Evolutionary conservation across 2,888 invertebrate species (phyloP).

Genomic region (Agrilus cyanescens): DNA sequence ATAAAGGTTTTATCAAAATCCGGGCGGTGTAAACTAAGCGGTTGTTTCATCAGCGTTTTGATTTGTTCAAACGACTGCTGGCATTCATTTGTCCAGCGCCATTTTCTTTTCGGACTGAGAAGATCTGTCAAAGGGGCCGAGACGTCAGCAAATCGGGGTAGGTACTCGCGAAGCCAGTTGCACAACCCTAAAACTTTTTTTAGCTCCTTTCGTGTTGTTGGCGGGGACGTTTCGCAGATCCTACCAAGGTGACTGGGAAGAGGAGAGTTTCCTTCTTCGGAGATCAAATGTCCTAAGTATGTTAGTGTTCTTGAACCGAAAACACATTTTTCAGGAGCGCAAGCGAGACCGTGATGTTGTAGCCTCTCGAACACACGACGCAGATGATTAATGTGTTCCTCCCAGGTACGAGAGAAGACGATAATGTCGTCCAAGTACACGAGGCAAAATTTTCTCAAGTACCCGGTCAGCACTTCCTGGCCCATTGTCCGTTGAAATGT

Average conservation of each 20-base stretch:
- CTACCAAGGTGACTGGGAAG: slow-evolving; percentile 8
- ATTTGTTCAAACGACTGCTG: slow-evolving; percentile 9
- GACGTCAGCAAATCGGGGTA: slow-evolving; percentile 14
- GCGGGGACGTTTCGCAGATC: slow-evolving; percentile 1
- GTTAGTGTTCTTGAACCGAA: slow-evolving; percentile 8
- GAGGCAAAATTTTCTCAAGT: slow-evolving; percentile 12
- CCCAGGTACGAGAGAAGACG: slow-evolving; percentile 6
- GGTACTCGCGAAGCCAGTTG: slow-evolving; percentile 19
- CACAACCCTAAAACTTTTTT: slow-evolving; percentile 15
- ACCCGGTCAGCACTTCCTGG: slow-evolving; percentile 14
- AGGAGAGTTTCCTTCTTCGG: slow-evolving; percentile 8
- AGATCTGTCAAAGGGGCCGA: slow-evolving; percentile 17
- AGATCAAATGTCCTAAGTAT: slow-evolving; percentile 12
- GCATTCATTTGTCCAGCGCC: slow-evolving; percentile 10
- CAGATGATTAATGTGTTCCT: slow-evolving; percentile 15
- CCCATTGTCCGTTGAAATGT: slow-evolving; percentile 22
- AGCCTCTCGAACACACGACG: slow-evolving; percentile 13
- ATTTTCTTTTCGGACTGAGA: slow-evolving; percentile 3
- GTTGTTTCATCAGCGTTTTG: slow-evolving; percentile 10
- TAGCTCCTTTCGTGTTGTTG: slow-evolving; percentile 10
- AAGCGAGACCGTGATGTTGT: slow-evolving; percentile 9
- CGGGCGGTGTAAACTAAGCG: slow-evolving; percentile 14
- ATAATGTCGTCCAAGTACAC: slow-evolving; percentile 25
- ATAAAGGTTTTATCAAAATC: slow-evolving; percentile 10
- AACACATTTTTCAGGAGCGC: slow-evolving; percentile 11